These are phyloP conservation scores for Bursaphelenchus okinawaensis DNA, from an alignment of 2,888 invertebrate genomes.

Conservation along the genomic window DNA sequence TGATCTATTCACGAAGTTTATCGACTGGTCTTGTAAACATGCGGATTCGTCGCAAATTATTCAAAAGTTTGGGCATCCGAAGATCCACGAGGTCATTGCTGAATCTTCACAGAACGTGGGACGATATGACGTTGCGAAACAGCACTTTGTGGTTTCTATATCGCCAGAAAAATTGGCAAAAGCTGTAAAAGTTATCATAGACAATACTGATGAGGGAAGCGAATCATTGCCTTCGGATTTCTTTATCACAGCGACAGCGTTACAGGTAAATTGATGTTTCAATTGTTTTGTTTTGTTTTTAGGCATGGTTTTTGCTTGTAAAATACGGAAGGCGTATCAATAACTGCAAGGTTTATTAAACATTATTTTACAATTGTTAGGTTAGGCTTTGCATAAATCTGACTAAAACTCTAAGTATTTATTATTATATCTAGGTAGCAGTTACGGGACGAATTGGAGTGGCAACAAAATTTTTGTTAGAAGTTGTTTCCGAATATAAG, in stretches of 20 bases:
- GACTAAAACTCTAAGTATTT: no score
- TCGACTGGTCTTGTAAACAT: neutral
- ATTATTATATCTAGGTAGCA: neutral
- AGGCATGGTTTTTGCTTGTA: constrained; percentile 13
- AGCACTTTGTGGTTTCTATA: constrained; percentile 1
- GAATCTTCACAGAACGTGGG: neutral
- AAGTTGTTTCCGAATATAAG: neutral
- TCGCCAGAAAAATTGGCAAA: constrained; percentile 11
- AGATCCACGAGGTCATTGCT: neutral
- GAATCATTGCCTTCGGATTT: neutral
- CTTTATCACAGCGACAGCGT: constrained; percentile 13
- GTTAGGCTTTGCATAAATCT: no score
- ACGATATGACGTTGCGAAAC: neutral
- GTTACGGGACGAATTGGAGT: neutral
- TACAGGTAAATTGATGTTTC: constrained; percentile 11
- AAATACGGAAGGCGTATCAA: no score
- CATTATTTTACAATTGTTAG: no score
- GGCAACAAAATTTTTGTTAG: neutral
- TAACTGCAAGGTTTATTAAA: no score
- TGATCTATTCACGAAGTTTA: neutral
- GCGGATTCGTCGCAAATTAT: neutral
- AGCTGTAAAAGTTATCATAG: neutral
- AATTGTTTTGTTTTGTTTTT: neutral
- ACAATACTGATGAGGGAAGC: neutral
- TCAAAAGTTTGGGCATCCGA: neutral